Evolutionary conservation across 1,140 invertebrate genomes (phyloP).

Genomic region (Orius laevigatus): DNA sequence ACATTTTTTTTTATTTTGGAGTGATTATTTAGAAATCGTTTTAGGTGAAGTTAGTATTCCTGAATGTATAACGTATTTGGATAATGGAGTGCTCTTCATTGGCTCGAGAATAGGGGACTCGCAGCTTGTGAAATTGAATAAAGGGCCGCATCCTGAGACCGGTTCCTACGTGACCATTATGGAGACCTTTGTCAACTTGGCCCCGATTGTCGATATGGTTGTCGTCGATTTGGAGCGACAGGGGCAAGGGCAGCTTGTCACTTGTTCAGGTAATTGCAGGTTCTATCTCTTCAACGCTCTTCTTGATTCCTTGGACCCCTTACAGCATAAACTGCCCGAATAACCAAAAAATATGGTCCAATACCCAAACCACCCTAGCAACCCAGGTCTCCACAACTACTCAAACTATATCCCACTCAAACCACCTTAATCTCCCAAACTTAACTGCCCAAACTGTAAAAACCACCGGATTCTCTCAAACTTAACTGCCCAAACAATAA

Average conservation of each 20-base stretch:
- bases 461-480: too few species aligned
- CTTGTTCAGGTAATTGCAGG: constrained; percentile 89
- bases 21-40: constrained; percentile 15
- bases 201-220: constrained; percentile 95
- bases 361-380: too few species aligned
- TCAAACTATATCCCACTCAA: too few species aligned
- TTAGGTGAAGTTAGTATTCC: constrained; percentile 85
- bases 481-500: too few species aligned
- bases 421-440: too few species aligned
- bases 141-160: constrained; percentile 57
- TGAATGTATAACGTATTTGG: constrained; percentile 96
- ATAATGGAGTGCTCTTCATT: constrained; percentile 96
- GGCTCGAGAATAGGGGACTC: constrained; percentile 94
- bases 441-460: too few species aligned
- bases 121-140: constrained; percentile 82
- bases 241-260: constrained; percentile 94
- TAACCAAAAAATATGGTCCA: too few species aligned
- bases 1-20: constrained; percentile 22
- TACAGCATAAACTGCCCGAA: too few species aligned
- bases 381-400: too few species aligned
- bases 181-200: constrained; percentile 93
- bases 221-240: constrained; percentile 91
- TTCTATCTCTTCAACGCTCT: too few species aligned
- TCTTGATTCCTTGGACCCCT: too few species aligned
- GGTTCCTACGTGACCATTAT: constrained; percentile 84